Conservation (phyloP, 2,888 invertebrate genomes). For the Dryococelus australis region DNA sequence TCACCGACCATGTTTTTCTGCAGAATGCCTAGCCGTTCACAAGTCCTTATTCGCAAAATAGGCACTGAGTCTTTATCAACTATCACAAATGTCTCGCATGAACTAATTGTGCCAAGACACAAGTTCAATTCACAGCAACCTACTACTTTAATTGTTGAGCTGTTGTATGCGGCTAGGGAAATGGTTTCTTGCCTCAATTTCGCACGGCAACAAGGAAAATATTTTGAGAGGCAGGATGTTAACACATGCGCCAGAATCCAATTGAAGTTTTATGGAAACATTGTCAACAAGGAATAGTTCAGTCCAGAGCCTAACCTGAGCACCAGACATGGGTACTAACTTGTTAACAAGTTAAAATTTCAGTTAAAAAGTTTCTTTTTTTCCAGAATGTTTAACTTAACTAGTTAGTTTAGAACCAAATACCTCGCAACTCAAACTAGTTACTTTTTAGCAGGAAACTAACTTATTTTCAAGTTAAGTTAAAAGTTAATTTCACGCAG, state of each 20-base stretch:
- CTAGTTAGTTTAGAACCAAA: no score
- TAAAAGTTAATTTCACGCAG: no score
- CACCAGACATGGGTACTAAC: no score
- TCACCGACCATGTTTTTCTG: not conserved
- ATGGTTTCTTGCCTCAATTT: not conserved
- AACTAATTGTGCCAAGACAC: not conserved
- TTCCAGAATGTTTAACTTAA: no score
- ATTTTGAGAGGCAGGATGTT: not conserved
- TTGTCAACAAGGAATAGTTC: not conserved
- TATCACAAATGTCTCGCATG: not conserved
- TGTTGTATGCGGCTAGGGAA: not conserved
- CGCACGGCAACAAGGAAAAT: not conserved
- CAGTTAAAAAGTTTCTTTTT: no score
- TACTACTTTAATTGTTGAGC: not conserved
- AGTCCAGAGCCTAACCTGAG: not conserved
- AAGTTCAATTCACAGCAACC: constrained; percentile 9
- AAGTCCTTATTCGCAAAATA: not conserved
- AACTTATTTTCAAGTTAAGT: no score
- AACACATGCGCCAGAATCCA: not conserved
- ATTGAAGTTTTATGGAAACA: not conserved
- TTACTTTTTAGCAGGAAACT: no score
- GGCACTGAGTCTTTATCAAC: not conserved
- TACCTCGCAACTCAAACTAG: no score
- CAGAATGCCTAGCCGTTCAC: not conserved
- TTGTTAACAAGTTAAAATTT: no score